phyloP scores from a whole-genome alignment of 1,140 invertebrate genomes.

The Aphis gossypii region DNA sequence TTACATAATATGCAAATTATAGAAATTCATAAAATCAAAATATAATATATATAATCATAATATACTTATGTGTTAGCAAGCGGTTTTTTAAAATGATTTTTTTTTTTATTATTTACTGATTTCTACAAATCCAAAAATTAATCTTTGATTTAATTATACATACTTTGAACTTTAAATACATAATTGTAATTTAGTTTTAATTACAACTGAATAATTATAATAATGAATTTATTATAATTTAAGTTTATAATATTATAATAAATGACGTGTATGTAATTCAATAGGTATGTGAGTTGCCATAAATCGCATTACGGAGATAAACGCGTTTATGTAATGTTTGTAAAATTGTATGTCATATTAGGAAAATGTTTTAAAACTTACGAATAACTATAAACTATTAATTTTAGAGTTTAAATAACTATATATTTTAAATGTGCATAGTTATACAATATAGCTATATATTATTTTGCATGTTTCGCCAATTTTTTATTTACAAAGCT shows the following conservation, averaged over 20 bases:
- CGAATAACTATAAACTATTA: background rate
- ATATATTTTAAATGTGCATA: background rate
- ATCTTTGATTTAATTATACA: no score
- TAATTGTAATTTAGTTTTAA: background rate
- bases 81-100: no score
- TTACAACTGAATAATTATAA: background rate
- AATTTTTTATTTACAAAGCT: background rate
- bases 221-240: background rate
- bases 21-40: no score
- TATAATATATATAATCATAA: no score
- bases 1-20: no score
- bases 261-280: background rate
- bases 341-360: background rate
- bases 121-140: no score
- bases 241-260: background rate
- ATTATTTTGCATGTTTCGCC: background rate
- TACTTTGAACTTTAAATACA: no score
- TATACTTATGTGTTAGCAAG: no score
- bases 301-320: background rate
- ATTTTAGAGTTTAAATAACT: background rate
- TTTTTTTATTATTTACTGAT: no score
- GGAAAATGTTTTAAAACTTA: background rate
- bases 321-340: background rate
- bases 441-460: background rate
- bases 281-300: background rate